phyloP scores from a whole-genome alignment of 2,113 vertebrate genomes.

The Macaca fascicularis region DNA sequence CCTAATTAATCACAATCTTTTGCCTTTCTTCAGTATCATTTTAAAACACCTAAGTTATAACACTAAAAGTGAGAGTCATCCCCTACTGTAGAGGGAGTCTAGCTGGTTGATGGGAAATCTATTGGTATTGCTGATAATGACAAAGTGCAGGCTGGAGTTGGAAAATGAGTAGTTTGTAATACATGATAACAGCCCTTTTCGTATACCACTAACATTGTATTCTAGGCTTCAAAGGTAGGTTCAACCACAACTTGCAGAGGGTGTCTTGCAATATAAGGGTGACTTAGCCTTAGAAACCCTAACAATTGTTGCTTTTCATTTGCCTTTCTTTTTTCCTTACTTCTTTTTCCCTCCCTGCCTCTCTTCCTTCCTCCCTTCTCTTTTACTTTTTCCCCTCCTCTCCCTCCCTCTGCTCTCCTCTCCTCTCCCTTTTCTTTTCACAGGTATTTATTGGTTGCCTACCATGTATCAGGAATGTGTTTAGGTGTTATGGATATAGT shows the following conservation, averaged over 20 bases:
- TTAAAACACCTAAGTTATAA: neutral
- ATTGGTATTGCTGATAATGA: neutral
- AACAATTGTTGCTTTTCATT: neutral
- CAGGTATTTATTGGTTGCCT: neutral
- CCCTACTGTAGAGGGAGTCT: neutral
- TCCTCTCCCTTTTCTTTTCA: neutral
- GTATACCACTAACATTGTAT: neutral
- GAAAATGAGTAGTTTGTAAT: neutral
- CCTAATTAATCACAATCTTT: neutral
- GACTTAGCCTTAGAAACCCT: neutral
- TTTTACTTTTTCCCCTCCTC: rapidly evolving
- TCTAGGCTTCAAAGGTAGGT: neutral
- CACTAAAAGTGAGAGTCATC: neutral
- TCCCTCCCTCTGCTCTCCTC: no score
- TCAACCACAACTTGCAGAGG: neutral
- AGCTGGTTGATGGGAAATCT: neutral
- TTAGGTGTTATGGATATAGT: neutral
- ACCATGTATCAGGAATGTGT: neutral
- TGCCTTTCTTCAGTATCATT: neutral
- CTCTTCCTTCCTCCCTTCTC: rapidly evolving
- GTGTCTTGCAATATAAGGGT: neutral
- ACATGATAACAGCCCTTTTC: neutral
- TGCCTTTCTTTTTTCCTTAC: neutral
- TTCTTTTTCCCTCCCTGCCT: neutral
- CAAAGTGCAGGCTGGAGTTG: neutral